Conservation (phyloP, 2,113 vertebrate genomes). For the Suncus etruscus region DNA sequence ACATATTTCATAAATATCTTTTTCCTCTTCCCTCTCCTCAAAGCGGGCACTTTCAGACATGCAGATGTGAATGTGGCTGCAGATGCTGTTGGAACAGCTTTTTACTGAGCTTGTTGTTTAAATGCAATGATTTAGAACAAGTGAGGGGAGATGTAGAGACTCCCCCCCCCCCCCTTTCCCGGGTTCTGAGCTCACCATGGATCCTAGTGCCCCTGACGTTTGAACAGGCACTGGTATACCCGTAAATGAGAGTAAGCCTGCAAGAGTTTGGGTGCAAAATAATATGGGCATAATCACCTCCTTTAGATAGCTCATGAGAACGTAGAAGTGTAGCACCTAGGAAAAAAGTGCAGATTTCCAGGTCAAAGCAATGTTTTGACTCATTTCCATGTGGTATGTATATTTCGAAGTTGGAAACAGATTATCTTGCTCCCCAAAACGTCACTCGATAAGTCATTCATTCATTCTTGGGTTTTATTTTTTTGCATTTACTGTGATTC, state of each 20-base stretch:
- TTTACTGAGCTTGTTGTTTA: background rate
- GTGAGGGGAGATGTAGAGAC: background rate
- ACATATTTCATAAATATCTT: background rate
- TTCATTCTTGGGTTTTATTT: background rate
- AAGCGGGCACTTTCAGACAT: background rate
- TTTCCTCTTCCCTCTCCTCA: fast-evolving
- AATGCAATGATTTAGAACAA: background rate
- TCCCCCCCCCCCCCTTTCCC: background rate
- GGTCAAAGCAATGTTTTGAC: too few relatives aligned
- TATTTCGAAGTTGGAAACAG: background rate
- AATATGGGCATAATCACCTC: background rate
- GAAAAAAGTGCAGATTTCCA: too few relatives aligned
- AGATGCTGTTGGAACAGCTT: background rate
- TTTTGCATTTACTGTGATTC: background rate
- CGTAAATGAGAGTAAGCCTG: background rate
- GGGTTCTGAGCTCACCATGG: too few relatives aligned
- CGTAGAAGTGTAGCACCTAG: background rate
- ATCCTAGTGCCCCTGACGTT: background rate
- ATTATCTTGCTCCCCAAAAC: background rate
- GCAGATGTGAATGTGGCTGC: background rate
- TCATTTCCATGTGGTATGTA: background rate
- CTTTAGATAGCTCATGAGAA: background rate
- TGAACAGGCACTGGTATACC: background rate
- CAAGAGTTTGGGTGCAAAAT: background rate
- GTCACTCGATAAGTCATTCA: background rate